phyloP scores from a whole-genome alignment of 2,797 vertebrate genomes.

The Acipenser transmontanus region DNA sequence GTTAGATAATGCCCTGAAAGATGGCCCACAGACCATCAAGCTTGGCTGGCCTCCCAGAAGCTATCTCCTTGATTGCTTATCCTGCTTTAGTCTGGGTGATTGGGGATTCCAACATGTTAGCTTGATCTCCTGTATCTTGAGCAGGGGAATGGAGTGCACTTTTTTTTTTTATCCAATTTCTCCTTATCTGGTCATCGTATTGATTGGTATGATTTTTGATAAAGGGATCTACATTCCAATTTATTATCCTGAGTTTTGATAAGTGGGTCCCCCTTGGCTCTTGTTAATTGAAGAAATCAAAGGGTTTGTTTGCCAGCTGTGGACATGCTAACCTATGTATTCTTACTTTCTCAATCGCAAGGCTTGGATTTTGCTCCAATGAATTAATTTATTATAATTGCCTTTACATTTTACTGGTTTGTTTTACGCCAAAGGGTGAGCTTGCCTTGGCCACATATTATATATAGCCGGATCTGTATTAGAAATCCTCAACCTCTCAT shows the following conservation, averaged over 20 bases:
- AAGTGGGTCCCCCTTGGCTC: not conserved
- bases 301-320: not conserved
- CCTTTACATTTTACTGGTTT: not conserved
- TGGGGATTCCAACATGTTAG: not conserved
- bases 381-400: not conserved
- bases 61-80: constrained; percentile 3
- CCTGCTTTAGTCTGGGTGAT: not conserved
- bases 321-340: not conserved
- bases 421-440: not conserved
- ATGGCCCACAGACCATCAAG: constrained; percentile 1
- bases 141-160: not conserved
- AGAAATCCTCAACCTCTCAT: constrained; percentile 39
- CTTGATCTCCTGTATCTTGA: not conserved
- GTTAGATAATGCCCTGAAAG: not conserved
- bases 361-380: not conserved
- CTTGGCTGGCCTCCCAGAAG: not conserved
- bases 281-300: not conserved
- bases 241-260: not conserved
- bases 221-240: not conserved
- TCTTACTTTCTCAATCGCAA: not conserved
- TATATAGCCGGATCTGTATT: constrained; percentile 41
- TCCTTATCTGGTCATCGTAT: not conserved
- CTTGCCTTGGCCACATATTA: constrained; percentile 20
- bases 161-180: not conserved
- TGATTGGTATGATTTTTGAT: constrained; percentile 3